Base-by-base conservation (phyloP, 2,113 vertebrate species). In the Alces alces region DNA sequence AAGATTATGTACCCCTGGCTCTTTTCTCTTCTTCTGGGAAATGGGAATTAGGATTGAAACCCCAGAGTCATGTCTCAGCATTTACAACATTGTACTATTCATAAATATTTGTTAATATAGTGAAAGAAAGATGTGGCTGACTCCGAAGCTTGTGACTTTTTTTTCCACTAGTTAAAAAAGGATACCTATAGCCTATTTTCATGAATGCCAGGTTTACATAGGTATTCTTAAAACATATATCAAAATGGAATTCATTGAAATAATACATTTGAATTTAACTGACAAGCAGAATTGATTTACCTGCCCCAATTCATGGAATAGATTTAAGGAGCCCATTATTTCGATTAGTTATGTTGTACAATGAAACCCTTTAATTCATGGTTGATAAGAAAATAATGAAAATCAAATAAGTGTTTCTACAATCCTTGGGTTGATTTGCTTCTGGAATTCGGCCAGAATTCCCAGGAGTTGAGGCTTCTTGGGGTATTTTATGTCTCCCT, bases 341-440 rank as follows among this genome's bases (percentile, higher is more conserved):
- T 55, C 47, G 23, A 16, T 88, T 84, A 93, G 86, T 87, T 95
- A 85, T 92, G n/a, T 45, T 84, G 30, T 58, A 58, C 54, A 94
- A 9, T 79, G 50, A 86, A 97, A 95, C 86, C 54, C 66, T 60
- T 7, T 70, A 73, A 89, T 92, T 96, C 10, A 9, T 93, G 86
- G 50, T 78, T 94, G 85, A 76, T 93, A 93, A 91, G 45, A 93
- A 94, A 86, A 96, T 47, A 96, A 52, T 84, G 64, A 92, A 92
- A 96, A 89, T 89, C 91, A 78, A 94, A 47, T 93, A 84, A 80
- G 30, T 79, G 55, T 60, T 94, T 78, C 86, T n/a, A 91, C 86
- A 94, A 57, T 86, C 84, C 55, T 57, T 58, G 39, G 61, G 76
- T 95, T 97, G 79, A 88, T 79, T 94, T 82, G 50, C 33, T 83